These are phyloP conservation scores for Asarcornis scutulata DNA, from an alignment of 2,113 vertebrate genomes.

Conservation along the genomic window DNA sequence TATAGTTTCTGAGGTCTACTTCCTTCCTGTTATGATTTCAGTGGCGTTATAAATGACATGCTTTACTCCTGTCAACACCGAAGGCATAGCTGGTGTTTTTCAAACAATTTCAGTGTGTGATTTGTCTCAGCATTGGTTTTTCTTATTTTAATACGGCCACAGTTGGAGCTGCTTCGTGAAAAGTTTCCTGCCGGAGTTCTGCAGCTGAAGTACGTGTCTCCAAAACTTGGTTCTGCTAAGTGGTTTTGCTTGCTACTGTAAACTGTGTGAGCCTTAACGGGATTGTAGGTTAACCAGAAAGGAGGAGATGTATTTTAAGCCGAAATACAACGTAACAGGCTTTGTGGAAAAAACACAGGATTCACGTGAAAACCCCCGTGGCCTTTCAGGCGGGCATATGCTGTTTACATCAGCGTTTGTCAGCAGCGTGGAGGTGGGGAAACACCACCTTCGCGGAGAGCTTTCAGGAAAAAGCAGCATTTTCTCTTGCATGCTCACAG, in stretches of 20 bases:
- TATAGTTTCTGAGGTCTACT: constrained; percentile 63
- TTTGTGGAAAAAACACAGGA: constrained; percentile 34
- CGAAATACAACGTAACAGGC: not conserved
- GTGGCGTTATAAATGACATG: constrained; percentile 56
- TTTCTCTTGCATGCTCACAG: constrained; percentile 7
- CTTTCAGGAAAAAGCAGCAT: constrained; percentile 69
- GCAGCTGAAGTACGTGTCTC: not conserved
- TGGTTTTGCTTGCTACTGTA: not conserved
- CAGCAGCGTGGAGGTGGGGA: constrained; percentile 64
- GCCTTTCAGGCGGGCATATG: not conserved
- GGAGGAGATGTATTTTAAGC: not conserved
- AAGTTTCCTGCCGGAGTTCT: not conserved
- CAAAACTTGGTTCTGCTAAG: not conserved
- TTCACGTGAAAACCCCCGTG: constrained; percentile 63
- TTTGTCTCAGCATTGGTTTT: constrained; percentile 1
- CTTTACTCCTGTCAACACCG: not conserved
- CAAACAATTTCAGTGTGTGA: not conserved
- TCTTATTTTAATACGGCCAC: not conserved
- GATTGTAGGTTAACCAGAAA: constrained; percentile 24
- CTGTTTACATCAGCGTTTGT: constrained; percentile 67
- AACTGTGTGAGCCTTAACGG: not conserved
- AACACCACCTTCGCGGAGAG: constrained; percentile 65
- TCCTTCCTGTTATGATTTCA: constrained; percentile 74
- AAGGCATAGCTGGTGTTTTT: not conserved
- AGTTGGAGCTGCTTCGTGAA: not conserved